These are phyloP conservation scores for Corvus cornix DNA, from an alignment of 2,113 vertebrate species.

Conservation along the genomic window DNA sequence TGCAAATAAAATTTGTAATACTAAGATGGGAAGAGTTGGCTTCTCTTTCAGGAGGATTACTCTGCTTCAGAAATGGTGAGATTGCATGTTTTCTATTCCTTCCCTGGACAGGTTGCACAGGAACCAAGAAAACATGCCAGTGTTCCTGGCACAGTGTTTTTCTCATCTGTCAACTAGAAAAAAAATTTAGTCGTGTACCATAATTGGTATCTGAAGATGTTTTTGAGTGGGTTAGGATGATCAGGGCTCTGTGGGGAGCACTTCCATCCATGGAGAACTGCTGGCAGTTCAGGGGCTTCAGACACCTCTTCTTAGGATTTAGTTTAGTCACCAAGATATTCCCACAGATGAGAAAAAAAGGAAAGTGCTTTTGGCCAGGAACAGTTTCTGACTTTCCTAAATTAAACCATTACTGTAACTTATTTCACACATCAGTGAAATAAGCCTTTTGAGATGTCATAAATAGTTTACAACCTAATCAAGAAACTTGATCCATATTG, in stretches of 20 bases:
- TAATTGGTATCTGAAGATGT: background rate
- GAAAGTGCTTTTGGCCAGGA: background rate
- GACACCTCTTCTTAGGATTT: background rate
- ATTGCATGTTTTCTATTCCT: background rate
- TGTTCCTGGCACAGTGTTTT: background rate
- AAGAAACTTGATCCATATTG: background rate
- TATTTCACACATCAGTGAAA: background rate
- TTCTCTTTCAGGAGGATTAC: background rate
- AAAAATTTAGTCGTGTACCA: accelerated
- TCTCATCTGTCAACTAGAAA: background rate
- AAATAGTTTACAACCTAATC: background rate
- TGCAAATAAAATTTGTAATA: background rate
- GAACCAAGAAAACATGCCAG: background rate
- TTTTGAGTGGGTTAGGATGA: background rate
- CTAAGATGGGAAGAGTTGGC: accelerated
- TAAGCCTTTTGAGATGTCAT: background rate
- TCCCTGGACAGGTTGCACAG: background rate
- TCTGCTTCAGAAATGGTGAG: background rate
- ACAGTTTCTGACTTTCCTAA: background rate
- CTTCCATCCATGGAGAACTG: background rate
- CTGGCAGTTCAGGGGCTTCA: background rate
- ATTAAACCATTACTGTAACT: background rate
- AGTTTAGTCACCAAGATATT: background rate
- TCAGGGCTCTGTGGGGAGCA: too few relatives aligned
- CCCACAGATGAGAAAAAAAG: background rate